Conservation (phyloP, 2,888 invertebrate genomes). For the Chaitophorus viminalis region DNA sequence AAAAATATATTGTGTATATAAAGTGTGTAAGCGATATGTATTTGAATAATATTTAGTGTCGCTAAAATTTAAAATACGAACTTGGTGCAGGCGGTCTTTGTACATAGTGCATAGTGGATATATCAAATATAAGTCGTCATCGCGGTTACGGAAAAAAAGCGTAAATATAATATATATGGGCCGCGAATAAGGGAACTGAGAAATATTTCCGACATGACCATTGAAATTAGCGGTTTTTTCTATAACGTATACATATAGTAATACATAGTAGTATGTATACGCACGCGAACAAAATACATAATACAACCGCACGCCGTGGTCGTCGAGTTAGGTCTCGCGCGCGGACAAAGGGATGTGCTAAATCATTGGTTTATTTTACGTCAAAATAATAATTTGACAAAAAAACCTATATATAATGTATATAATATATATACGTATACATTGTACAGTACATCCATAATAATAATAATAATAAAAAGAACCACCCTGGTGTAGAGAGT, state of each 20-base stretch:
- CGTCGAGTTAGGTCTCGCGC: conserved; percentile 5
- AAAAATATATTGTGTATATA: neutral
- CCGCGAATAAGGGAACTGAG: too few relatives aligned
- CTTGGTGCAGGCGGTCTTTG: too few relatives aligned
- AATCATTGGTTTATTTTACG: conserved; percentile 61
- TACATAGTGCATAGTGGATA: too few relatives aligned
- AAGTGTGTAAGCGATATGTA: neutral
- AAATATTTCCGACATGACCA: neutral
- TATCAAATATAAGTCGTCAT: too few relatives aligned
- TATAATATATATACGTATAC: too few relatives aligned
- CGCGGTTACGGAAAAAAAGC: neutral
- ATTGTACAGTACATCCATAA: too few relatives aligned
- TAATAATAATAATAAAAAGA: conserved; percentile 32
- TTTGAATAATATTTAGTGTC: neutral
- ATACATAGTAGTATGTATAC: too few relatives aligned
- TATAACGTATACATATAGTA: neutral
- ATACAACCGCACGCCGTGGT: conserved; percentile 4
- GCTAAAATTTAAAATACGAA: neutral
- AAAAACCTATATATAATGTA: conserved; percentile 14
- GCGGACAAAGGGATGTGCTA: conserved; percentile 52
- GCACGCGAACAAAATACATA: neutral
- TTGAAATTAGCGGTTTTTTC: conserved; percentile 32
- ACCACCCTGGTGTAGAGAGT: conserved; percentile 48
- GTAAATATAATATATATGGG: too few relatives aligned
- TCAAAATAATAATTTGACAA: conserved; percentile 59